Conservation (phyloP, 2,113 vertebrate species). For the Phrynocephalus versicolor region DNA sequence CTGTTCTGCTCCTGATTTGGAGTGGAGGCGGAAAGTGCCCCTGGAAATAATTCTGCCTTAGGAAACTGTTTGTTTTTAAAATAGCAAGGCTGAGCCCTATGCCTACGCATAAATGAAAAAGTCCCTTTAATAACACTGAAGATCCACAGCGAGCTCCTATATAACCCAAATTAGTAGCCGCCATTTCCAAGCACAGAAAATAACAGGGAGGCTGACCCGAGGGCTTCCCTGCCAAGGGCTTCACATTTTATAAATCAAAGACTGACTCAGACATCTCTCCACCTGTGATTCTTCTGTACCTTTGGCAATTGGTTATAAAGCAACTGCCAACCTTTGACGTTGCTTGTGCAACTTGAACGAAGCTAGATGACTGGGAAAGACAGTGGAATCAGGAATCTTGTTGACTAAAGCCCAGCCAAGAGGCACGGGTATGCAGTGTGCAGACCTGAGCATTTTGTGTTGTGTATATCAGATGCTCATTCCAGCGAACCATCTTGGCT, state of each 20-base stretch:
- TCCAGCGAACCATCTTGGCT: conserved; percentile 1
- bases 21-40: background rate
- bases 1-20: background rate
- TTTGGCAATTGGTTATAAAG: background rate
- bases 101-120: background rate
- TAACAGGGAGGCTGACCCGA: background rate
- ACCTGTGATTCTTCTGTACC: background rate
- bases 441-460: background rate
- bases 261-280: background rate
- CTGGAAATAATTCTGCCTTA: background rate
- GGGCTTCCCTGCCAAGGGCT: background rate
- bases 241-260: background rate
- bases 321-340: conserved; percentile 2
- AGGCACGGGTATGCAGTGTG: background rate
- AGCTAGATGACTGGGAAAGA: background rate
- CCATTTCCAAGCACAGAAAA: background rate
- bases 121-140: background rate
- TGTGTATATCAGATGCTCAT: conserved; percentile 9
- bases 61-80: background rate
- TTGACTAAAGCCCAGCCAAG: background rate
- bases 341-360: background rate
- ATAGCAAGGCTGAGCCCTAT: background rate
- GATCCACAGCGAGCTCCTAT: background rate
- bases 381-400: background rate
- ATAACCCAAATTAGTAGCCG: background rate